Evolutionary conservation across 2,797 vertebrate genomes (phyloP), one percentile per base, ranked within the genome.

Genomic region (Florisuga fusca): DNA sequence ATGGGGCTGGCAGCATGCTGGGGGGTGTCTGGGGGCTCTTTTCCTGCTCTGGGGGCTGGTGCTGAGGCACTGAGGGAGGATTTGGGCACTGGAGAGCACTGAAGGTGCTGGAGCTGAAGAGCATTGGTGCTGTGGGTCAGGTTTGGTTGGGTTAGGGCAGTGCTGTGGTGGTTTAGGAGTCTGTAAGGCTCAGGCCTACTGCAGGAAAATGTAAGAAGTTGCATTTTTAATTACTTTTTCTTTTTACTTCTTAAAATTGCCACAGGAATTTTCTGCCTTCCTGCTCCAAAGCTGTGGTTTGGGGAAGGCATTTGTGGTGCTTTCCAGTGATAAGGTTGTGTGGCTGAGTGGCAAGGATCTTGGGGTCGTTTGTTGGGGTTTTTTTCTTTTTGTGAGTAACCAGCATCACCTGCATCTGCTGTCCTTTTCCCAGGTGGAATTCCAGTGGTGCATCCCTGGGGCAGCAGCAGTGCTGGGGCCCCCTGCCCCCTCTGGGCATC

Each of bases 81-180:
- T 78, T 90, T 79, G 51, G 43, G 16, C 43, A 45, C 16, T 45
- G 15, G 43, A 38, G 38, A 38, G n/a, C n/a, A n/a, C n/a, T n/a
- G n/a, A n/a, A n/a, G n/a, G 41, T 43, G 41, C 41, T 43, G 41
- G 41, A 43, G 41, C 41, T 11, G 41, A 43, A 15, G 43, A 45
- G 43, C 10, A 38, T 38, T 38, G 38, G 13, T 41, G 13, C 13
- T 41, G 38, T 41, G 12, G 38, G 38, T 41, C 38, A 41, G 13
- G 38, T 41, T 41, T 13, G 38, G 38, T 41, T 41, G 38, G 38
- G 38, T 41, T 62, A 61, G 68, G 50, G 53, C 41, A 66, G 33
- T 0, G 2, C 15, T 2, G 6, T 41, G 41, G n/a, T 20, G 25
- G 3, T 58, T 53, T 46, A 17, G 2, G 43, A 57, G 59, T 25